These are phyloP conservation scores for Flabesymbios commensalis DNA, from an alignment of 2,888 invertebrate genomes.

Conservation along the genomic window DNA sequence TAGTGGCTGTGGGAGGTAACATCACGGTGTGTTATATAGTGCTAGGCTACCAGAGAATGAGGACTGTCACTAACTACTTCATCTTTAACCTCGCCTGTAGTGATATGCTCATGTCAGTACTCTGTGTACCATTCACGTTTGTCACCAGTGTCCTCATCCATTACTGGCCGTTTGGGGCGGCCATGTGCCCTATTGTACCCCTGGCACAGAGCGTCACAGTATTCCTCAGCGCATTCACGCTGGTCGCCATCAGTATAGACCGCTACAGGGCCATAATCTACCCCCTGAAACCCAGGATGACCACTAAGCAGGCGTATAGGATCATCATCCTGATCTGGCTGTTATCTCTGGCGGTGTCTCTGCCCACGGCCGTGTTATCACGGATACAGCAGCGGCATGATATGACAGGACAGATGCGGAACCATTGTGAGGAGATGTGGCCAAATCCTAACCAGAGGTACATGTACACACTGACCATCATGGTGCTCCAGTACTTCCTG, in stretches of 20 bases:
- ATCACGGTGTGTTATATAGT: constrained; percentile 82
- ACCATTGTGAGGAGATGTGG: not conserved
- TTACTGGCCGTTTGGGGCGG: constrained; percentile 86
- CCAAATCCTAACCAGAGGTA: constrained; percentile 30
- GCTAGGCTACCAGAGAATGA: constrained; percentile 69
- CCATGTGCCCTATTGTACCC: constrained; percentile 81
- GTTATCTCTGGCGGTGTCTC: constrained; percentile 76
- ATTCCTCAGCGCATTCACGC: constrained; percentile 83
- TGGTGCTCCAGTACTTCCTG: constrained; percentile 82
- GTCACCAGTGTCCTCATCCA: constrained; percentile 76
- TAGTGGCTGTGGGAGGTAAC: constrained; percentile 63
- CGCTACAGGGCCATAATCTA: constrained; percentile 88
- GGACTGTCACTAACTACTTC: constrained; percentile 74
- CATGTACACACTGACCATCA: constrained; percentile 76
- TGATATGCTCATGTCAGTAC: constrained; percentile 61
- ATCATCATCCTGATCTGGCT: constrained; percentile 76
- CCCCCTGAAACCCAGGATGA: constrained; percentile 69
- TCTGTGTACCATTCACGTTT: constrained; percentile 66
- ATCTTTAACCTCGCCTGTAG: constrained; percentile 61
- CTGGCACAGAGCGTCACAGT: constrained; percentile 71
- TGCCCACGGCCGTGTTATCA: constrained; percentile 77
- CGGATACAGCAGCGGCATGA: constrained; percentile 63
- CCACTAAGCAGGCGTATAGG: constrained; percentile 65
- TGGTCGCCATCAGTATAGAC: constrained; percentile 88
- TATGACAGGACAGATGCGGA: not conserved